A percentile compares a stretch with the other conserved stretches of the same genome.
Conservation (phyloP, 2,888 invertebrate species). For the Nomada ferruginata region DNA sequence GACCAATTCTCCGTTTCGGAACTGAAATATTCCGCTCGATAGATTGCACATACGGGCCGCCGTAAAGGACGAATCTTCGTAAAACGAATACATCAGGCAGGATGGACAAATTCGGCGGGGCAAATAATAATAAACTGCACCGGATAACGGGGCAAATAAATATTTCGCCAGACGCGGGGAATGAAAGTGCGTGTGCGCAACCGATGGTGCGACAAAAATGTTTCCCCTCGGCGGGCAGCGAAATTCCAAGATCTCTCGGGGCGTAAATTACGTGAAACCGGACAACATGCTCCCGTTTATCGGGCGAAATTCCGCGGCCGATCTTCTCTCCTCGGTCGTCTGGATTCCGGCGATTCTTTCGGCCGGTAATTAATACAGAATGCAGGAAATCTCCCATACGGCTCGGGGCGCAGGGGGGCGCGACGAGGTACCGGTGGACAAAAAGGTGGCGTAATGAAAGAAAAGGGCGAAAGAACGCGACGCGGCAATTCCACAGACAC, state of each 20-base stretch:
- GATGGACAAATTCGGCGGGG: background rate
- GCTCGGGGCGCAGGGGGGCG: background rate
- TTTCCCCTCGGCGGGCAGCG: background rate
- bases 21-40: background rate
- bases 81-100: too few relatives aligned
- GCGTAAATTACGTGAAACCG: constrained; percentile 47
- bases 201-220: background rate
- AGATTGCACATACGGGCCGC: too few relatives aligned
- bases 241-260: constrained; percentile 30
- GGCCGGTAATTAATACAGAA: constrained; percentile 60
- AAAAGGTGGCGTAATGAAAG: constrained; percentile 27
- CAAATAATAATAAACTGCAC: background rate
- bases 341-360: constrained; percentile 44
- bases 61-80: too few relatives aligned
- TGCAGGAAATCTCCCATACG: constrained; percentile 50
- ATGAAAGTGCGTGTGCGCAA: background rate
- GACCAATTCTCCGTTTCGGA: background rate
- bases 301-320: constrained; percentile 16
- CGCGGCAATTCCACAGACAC: constrained; percentile 55
- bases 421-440: background rate
- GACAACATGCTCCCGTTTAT: constrained; percentile 39
- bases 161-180: background rate
- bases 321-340: constrained; percentile 10
- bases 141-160: background rate
- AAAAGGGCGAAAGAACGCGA: constrained; percentile 41